Conservation (phyloP, 2,888 invertebrate genomes). For the Ganaspis brasiliensis region DNA sequence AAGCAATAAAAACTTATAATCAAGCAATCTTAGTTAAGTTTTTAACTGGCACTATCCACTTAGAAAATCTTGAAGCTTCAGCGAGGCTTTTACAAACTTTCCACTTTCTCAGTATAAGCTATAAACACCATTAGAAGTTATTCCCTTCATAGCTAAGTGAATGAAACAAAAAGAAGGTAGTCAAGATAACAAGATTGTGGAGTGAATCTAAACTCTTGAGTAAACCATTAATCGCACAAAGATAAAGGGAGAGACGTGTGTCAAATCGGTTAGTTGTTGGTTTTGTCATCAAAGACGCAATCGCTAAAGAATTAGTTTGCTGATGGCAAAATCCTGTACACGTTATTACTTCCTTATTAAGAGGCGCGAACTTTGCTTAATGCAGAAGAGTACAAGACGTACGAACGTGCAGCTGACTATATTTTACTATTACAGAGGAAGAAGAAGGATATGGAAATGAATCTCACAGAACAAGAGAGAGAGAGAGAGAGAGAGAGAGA, state of each 20-base stretch:
- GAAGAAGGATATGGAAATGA: neutral
- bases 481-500: neutral
- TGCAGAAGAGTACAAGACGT: slow-evolving; percentile 10
- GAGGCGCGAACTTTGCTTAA: slow-evolving; percentile 19
- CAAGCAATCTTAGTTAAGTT: slow-evolving; percentile 22
- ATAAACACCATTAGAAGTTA: slow-evolving; percentile 32
- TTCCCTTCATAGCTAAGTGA: slow-evolving; percentile 34
- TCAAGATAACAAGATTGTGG: slow-evolving; percentile 20
- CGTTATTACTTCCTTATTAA: slow-evolving; percentile 27
- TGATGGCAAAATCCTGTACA: slow-evolving; percentile 22
- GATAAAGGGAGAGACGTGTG: neutral
- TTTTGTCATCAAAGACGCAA: slow-evolving; percentile 25
- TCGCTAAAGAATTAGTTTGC: slow-evolving; percentile 31
- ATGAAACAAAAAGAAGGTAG: slow-evolving; percentile 2
- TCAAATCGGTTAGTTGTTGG: slow-evolving; percentile 27
- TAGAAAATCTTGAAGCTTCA: slow-evolving; percentile 25
- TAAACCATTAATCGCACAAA: slow-evolving; percentile 42
- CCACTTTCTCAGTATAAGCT: neutral
- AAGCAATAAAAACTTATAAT: slow-evolving; percentile 19
- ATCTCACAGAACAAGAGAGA: neutral
- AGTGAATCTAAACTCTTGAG: slow-evolving; percentile 32
- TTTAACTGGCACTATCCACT: slow-evolving; percentile 10
- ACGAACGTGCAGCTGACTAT: neutral
- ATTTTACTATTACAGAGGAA: neutral
- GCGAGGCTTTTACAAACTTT: slow-evolving; percentile 19